These are phyloP conservation scores for Trididemnum nubilum DNA, from an alignment of 23 tunicate genomes.

Conservation along the genomic window DNA sequence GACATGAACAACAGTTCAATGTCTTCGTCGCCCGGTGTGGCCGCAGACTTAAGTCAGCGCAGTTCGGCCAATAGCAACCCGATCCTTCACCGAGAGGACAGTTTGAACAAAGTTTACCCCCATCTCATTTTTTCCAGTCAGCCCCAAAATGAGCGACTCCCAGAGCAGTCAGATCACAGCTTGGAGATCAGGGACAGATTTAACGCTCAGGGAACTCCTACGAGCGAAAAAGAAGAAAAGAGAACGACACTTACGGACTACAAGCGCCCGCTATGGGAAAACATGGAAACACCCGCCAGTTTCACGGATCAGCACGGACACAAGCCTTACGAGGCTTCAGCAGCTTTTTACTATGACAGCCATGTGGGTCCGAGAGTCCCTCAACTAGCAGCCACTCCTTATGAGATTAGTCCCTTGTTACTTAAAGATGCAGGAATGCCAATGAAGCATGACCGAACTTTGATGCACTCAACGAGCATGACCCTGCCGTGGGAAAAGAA, in stretches of 20 bases:
- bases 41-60: slow-evolving; percentile 23
- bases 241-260: not conserved
- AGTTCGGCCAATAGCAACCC: not conserved
- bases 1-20: slow-evolving; percentile 7
- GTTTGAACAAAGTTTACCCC: slow-evolving; percentile 14
- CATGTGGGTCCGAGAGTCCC: slow-evolving; percentile 3
- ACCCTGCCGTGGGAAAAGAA: slow-evolving; percentile 5
- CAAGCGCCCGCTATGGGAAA: slow-evolving; percentile 16
- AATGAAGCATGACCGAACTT: slow-evolving; percentile 2
- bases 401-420: slow-evolving; percentile 16
- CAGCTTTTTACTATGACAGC: slow-evolving; percentile 10
- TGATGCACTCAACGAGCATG: not conserved
- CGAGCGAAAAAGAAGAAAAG: slow-evolving; percentile 12
- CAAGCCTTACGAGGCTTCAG: slow-evolving; percentile 7
- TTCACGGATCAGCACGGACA: not conserved
- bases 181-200: not conserved
- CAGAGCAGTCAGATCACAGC: not conserved
- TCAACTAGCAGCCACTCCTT: not conserved
- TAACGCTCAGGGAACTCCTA: not conserved
- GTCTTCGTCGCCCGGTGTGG: not conserved
- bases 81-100: slow-evolving; percentile 12
- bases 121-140: slow-evolving; percentile 4
- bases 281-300: not conserved
- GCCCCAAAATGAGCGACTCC: not conserved
- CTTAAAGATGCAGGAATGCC: not conserved